Evolutionary conservation across 1,140 invertebrate genomes (phyloP).

Genomic region (Brachionus paranguensis): DNA sequence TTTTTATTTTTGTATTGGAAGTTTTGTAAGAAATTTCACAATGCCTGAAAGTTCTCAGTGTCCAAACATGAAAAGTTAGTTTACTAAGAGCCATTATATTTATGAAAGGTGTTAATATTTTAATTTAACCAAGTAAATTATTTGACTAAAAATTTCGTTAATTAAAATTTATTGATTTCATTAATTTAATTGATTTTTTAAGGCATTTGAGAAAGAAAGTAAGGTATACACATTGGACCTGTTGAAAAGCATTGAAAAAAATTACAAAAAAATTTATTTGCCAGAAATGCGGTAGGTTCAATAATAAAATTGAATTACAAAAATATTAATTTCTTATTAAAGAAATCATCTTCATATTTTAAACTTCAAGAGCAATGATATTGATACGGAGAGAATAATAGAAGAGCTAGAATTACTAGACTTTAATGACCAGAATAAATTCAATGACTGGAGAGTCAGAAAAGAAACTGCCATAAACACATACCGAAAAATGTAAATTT

Average conservation of each 20-base stretch:
- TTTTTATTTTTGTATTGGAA: no score
- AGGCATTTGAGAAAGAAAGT: slow-evolving; percentile 36
- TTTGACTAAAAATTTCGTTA: no score
- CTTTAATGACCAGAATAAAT: slow-evolving; percentile 22
- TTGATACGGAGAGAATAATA: slow-evolving; percentile 34
- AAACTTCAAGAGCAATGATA: slow-evolving; percentile 25
- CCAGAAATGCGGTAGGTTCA: not conserved
- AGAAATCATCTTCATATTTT: slow-evolving; percentile 39
- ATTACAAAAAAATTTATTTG: slow-evolving; percentile 38
- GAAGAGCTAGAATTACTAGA: slow-evolving; percentile 32
- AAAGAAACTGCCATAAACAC: slow-evolving; percentile 38
- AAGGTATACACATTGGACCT: slow-evolving; percentile 12
- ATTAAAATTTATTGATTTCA: not conserved
- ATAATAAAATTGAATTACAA: not conserved
- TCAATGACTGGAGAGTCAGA: slow-evolving; percentile 35
- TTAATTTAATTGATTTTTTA: slow-evolving; percentile 27
- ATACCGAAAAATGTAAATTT: slow-evolving; percentile 30
- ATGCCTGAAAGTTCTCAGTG: no score
- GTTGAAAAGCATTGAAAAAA: slow-evolving; percentile 35
- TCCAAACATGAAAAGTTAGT: no score
- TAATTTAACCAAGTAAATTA: no score
- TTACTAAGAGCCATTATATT: no score
- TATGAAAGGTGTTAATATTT: no score
- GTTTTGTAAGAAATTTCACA: no score
- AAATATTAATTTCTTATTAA: not conserved